These are phyloP conservation scores for Hetaerina titia DNA, from an alignment of 2,888 invertebrate genomes.

Conservation along the genomic window DNA sequence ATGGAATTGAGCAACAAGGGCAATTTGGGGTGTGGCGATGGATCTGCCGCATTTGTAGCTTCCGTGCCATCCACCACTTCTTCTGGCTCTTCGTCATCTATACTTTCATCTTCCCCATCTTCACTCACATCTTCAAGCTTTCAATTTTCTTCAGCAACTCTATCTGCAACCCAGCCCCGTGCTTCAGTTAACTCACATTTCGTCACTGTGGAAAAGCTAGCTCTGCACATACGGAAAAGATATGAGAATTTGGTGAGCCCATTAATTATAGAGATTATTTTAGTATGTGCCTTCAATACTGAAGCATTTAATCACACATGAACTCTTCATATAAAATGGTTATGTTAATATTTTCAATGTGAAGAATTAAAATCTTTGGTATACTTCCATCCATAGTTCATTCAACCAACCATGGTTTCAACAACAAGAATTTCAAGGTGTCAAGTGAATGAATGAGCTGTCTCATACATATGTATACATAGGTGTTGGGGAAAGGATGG, in stretches of 20 bases:
- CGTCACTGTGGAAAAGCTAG: constrained; percentile 83
- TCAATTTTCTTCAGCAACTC: constrained; percentile 12
- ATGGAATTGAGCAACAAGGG: constrained; percentile 33
- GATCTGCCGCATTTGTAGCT: constrained; percentile 69
- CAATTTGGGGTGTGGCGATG: constrained; percentile 62
- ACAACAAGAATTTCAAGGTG: too few species aligned
- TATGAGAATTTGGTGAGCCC: constrained; percentile 84
- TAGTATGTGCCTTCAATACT: too few species aligned
- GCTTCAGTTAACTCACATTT: constrained; percentile 81
- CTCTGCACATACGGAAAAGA: constrained; percentile 82
- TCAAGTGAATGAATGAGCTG: too few species aligned
- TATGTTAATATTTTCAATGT: too few species aligned
- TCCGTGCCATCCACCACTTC: not conserved
- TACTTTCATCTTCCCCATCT: constrained; percentile 13
- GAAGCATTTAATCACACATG: too few species aligned
- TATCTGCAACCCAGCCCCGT: not conserved
- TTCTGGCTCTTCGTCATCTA: not conserved
- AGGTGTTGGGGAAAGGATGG: too few species aligned
- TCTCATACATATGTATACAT: too few species aligned
- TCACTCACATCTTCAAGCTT: constrained; percentile 32
- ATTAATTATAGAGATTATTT: constrained; percentile 72
- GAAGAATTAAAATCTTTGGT: too few species aligned
- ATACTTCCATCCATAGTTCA: too few species aligned
- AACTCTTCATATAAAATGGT: too few species aligned
- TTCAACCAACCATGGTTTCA: too few species aligned